Base-by-base conservation (phyloP, 2,113 vertebrate genomes). In the Gobius niger region DNA sequence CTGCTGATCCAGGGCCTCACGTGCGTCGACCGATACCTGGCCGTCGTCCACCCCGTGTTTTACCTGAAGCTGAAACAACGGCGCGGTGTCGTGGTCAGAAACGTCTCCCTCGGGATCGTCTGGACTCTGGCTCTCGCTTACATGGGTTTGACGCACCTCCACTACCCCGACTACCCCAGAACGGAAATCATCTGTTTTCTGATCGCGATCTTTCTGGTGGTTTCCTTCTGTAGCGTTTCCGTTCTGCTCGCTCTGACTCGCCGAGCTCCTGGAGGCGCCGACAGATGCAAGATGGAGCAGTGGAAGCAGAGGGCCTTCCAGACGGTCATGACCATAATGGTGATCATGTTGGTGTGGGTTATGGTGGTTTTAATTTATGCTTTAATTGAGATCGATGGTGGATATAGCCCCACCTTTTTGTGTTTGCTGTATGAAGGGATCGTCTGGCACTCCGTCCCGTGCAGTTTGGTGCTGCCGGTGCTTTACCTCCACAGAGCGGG, bases 1-100 rank as follows among this genome's bases (percentile, higher is more conserved):
- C 7, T 4, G 3, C 1, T 61, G 5, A 60, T 77, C 4, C 79
- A 81, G 42, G 1, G 50, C 7, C 68, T 82, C 6, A 76, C 68
- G 49, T 82, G 75, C 11, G 12, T 57, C 11, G 54, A 57, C 12
- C 11, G 24, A 57, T 57, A 57, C 24, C 54, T 57, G 24, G 54
- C 80, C 4, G 67, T 57, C 0, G 67, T 70, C 9, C 56, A 67
- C 12, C 72, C 77, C 12, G 6, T 67, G 46, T 13, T 47, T 51
- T 75, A 78, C 65, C 12, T 57, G 50, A 13, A 63, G 18, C 54
- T 75, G 2, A 68, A 9, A 5, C 14, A 50, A 4, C n/a, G 1
- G 1, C n/a, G 11, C 4, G 68, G 61, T 7, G 44, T 65, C 62
- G 54, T 7, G 47, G 56, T 75, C 44, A 65, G 68, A 19, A 78